Evolutionary conservation across 2,888 invertebrate genomes (phyloP).

Genomic region (Tetranychus piercei): DNA sequence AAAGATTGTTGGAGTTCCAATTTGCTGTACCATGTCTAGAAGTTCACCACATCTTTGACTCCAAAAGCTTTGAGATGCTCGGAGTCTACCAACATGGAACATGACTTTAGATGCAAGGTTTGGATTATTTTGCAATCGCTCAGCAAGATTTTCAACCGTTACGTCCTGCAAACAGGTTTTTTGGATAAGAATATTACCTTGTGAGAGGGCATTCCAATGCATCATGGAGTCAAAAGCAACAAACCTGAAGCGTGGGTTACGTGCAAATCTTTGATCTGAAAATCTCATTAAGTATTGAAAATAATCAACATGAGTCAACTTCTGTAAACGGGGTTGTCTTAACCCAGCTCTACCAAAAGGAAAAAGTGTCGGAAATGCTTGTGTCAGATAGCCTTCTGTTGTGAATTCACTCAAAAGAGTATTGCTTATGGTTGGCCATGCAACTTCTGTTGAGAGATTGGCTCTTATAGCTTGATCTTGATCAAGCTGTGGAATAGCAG

Average conservation of each 20-base stretch:
- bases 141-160: conserved; percentile 11
- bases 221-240: no score
- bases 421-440: not conserved
- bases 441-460: not conserved
- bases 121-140: conserved; percentile 15
- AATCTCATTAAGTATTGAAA: not conserved
- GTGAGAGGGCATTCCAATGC: no score
- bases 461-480: not conserved
- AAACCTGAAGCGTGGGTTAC: conserved; percentile 3
- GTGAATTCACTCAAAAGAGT: not conserved
- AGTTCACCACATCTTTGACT: not conserved
- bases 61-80: not conserved
- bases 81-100: conserved; percentile 13
- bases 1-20: no score
- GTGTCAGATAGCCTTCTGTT: not conserved
- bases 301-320: not conserved
- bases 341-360: not conserved
- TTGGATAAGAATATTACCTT: no score
- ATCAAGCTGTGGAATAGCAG: not conserved
- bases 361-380: not conserved
- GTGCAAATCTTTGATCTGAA: not conserved
- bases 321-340: not conserved
- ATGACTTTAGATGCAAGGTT: conserved; percentile 18
- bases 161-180: no score
- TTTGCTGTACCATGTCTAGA: no score